These are phyloP conservation scores for Mimas tiliae DNA, from an alignment of 2,888 invertebrate species.

Conservation along the genomic window DNA sequence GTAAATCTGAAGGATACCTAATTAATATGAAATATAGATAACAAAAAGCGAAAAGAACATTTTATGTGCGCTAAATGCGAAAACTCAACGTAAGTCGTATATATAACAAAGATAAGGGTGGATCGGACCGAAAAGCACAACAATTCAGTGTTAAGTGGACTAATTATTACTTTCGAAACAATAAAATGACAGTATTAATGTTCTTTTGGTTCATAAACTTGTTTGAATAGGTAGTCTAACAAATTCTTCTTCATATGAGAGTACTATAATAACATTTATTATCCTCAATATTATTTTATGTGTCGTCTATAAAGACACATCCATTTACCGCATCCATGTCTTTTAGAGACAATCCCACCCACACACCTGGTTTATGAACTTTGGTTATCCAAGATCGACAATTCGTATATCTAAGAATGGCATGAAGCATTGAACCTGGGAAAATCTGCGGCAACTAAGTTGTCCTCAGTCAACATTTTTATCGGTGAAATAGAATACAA, in stretches of 20 bases:
- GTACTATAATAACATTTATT: constrained; percentile 22
- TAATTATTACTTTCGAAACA: neutral
- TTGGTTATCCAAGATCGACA: neutral
- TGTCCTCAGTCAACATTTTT: neutral
- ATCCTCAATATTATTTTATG: constrained; percentile 25
- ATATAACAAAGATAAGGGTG: neutral
- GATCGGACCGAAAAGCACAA: neutral
- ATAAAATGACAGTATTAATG: constrained; percentile 5
- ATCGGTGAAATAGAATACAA: too few species aligned
- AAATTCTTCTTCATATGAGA: neutral
- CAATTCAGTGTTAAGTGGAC: neutral
- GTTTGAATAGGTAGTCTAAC: neutral
- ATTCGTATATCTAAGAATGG: too few species aligned
- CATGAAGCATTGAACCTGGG: too few species aligned
- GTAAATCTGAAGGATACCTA: neutral
- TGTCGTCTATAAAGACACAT: constrained; percentile 27
- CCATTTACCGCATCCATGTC: constrained; percentile 43
- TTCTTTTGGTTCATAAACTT: constrained; percentile 2
- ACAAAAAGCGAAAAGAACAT: neutral
- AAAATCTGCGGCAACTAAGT: neutral
- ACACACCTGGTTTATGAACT: neutral
- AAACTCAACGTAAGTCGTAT: neutral
- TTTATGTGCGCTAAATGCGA: neutral
- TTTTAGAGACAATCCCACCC: neutral
- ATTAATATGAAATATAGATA: neutral